A percentile compares a stretch with the other conserved stretches of the same genome.
Evolutionary conservation across 2,113 vertebrate species (phyloP).

Genomic region (Pan paniscus): DNA sequence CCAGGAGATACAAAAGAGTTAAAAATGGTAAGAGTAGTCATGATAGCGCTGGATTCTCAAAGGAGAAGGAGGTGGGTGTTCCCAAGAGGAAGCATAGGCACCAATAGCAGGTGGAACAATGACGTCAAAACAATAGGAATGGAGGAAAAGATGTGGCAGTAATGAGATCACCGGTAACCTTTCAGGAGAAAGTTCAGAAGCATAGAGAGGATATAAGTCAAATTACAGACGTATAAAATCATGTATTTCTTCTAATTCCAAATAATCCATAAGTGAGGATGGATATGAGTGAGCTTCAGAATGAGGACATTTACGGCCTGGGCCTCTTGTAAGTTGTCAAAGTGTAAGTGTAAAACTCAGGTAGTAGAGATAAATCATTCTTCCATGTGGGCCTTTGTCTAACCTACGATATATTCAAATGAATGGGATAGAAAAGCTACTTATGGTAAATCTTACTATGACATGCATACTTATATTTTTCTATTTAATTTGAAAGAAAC

Average conservation of each 20-base stretch:
- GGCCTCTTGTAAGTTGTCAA: background rate
- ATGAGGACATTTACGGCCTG: background rate
- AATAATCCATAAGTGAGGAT: background rate
- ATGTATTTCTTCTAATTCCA: background rate
- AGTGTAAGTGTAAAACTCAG: background rate
- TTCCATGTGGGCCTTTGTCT: background rate
- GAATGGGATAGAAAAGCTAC: background rate
- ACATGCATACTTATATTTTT: background rate
- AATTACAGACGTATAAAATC: background rate
- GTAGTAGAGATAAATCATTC: background rate
- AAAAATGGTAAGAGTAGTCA: background rate
- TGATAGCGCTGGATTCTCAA: background rate
- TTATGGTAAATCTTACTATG: background rate
- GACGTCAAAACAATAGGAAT: background rate
- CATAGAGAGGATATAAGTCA: background rate
- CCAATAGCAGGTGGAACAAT: background rate
- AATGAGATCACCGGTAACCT: background rate
- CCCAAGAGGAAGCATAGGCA: background rate
- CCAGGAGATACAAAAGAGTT: background rate
- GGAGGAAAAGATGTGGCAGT: background rate
- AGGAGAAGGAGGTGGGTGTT: background rate
- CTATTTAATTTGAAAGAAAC: background rate
- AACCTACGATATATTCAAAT: background rate
- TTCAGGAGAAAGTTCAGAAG: constrained; percentile 41
- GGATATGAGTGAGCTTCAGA: background rate